Evolutionary conservation across 2,797 vertebrate species (phyloP), one percentile per base, ranked within the genome.

Genomic region (Tapera naevia): DNA sequence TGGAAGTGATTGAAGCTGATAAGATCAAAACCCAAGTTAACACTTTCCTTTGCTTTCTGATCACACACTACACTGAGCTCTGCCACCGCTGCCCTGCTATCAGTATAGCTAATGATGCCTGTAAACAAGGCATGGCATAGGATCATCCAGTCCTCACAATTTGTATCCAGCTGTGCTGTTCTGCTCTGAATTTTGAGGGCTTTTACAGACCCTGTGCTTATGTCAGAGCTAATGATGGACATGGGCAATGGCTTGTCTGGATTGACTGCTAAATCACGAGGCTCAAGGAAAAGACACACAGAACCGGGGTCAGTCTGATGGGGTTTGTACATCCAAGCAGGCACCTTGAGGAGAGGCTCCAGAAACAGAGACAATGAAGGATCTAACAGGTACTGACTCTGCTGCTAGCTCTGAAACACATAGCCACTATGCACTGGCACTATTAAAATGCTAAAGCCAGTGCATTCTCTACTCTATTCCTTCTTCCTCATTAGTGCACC

Each of bases 1-100:
- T 97, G 95, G 94, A 95, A 94, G 89, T 96, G 97, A 97, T 96
- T 97, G 96, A 97, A 96, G 82, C 76, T 97, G 97, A 96, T 97
- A 97, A 97, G 96, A 97, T 96, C 96, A 97, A 96, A 97, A 93
- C 91, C 84, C 80, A 90, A 93, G 94, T 95, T 97, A 97, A 97
- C 95, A 91, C 96, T 96, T 96, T 97, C 93, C 76, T 92, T 92
- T 93, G 88, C 95, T 89, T 95, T 82, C 81, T 65, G 80, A 93
- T 92, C 94, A 93, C 90, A 89, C 30, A 1, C 94, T 92, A 91
- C 94, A 96, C 94, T 93, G 39, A 41, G 39, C 88, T 76, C 35
- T 93, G 83, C 76, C 92, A 93, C 91, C 95, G 81, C 21, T 91
- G 88, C 88, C 56, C 86, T 90, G 73, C 93, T 89, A 93, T 80